Evolutionary conservation across 2,113 vertebrate species (phyloP).

Genomic region (Pantherophis guttatus): DNA sequence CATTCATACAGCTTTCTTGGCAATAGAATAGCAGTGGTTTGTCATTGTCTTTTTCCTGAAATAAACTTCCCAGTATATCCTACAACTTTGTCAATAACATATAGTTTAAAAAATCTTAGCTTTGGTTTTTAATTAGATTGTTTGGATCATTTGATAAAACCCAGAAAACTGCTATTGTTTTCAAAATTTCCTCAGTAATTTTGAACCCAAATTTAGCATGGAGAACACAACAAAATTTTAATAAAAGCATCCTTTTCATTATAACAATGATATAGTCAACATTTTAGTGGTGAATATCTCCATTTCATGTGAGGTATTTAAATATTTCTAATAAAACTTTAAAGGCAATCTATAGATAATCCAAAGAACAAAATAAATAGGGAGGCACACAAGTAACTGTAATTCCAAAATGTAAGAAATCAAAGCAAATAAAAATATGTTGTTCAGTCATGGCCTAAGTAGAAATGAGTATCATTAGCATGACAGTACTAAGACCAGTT

Average conservation of each 20-base stretch:
- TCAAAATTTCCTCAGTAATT: background rate
- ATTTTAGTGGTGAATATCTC: background rate
- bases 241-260: background rate
- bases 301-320: background rate
- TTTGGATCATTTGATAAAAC: constrained; percentile 8
- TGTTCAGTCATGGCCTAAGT: background rate
- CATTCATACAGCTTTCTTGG: background rate
- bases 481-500: background rate
- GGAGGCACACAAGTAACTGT: background rate
- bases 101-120: constrained; percentile 48
- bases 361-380: background rate
- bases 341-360: background rate
- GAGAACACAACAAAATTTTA: background rate
- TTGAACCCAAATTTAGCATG: background rate
- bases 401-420: background rate
- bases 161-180: background rate
- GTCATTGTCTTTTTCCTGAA: background rate
- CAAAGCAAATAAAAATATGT: background rate
- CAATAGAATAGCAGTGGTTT: background rate
- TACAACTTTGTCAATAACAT: constrained; percentile 18
- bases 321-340: background rate
- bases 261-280: background rate
- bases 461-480: background rate
- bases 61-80: background rate
- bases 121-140: constrained; percentile 41